These are phyloP conservation scores for Drosophila merina DNA, from an alignment of 2,888 invertebrate genomes.

Conservation along the genomic window DNA sequence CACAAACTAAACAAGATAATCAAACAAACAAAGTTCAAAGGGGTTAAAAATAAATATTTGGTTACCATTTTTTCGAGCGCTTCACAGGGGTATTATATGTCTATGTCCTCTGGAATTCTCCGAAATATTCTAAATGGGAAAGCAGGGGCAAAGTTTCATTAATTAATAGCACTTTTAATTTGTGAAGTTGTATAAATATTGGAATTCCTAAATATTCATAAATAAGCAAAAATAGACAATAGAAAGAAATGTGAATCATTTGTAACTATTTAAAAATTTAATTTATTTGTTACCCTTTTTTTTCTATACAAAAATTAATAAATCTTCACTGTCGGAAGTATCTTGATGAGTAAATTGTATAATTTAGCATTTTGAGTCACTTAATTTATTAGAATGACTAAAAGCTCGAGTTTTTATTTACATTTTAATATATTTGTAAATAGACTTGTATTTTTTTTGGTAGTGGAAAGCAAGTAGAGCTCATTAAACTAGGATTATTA, in stretches of 20 bases:
- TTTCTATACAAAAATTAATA: no score
- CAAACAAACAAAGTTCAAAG: not conserved
- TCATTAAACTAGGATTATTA: not conserved
- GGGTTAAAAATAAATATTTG: not conserved
- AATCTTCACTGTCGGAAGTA: no score
- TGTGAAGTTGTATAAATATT: no score
- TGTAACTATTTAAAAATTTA: no score
- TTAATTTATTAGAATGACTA: not conserved
- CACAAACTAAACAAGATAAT: not conserved
- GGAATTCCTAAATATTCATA: no score
- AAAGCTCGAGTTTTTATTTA: not conserved
- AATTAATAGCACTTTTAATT: no score
- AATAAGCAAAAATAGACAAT: no score
- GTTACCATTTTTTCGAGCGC: not conserved
- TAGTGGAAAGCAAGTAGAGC: not conserved
- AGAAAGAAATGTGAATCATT: no score
- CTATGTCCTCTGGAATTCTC: not conserved
- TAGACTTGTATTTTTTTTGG: not conserved
- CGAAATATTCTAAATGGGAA: not conserved
- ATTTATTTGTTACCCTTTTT: no score
- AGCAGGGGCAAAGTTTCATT: not conserved
- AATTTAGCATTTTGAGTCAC: not conserved
- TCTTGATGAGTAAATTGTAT: no score
- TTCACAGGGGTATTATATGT: not conserved
- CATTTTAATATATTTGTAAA: not conserved